Base-by-base conservation (phyloP, 1,140 invertebrate genomes). In the Neodiprion lecontei region DNA sequence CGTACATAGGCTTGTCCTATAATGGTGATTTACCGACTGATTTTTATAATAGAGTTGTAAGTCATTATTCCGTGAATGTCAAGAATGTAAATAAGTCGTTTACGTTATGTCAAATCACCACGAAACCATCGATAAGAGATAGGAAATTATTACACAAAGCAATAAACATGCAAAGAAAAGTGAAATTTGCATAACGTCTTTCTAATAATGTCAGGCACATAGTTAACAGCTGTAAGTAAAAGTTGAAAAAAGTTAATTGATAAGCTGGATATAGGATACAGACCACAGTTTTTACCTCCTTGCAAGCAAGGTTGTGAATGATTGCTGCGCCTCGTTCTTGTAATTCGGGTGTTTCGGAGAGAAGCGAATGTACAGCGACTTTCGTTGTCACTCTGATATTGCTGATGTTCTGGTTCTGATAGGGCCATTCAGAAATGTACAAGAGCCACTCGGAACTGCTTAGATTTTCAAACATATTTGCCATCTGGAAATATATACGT, bases 231-330 rank as follows among this genome's bases (percentile, higher is more conserved):
- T 40, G 28, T 40, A 40, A 40, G 28, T 40, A 40, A 40, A 40
- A 40, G 28, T 4, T 61, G 0, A 61, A 40, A 40, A 40, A 40
- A 40, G 53, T 61, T 61, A 61, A 61, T 61, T 61, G n/a, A 61
- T 61, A 61, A 61, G 53, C 53, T 61, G 4, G 53, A 61, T 61
- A 61, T 12, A 17, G 83, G 91, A 94, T 95, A 94, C 95, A 91
- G 93, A 96, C 96, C 94, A 97, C 96, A 88, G 95, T 96, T 93
- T 97, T 97, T 92, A 96, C 96, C 93, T 98, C 96, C 94, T 97
- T 98, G 90, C 95, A 94, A 79, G 95, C 95, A 73, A 98, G 90
- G 86, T 98, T 98, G 88, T 97, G 94, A 74, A 98, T 93, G 70
- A 98, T 93, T 74, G 96, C 95, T 7, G 94, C 92, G 68, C 96